Conservation (phyloP, 2,113 vertebrate species). For the Cygnus atratus region DNA sequence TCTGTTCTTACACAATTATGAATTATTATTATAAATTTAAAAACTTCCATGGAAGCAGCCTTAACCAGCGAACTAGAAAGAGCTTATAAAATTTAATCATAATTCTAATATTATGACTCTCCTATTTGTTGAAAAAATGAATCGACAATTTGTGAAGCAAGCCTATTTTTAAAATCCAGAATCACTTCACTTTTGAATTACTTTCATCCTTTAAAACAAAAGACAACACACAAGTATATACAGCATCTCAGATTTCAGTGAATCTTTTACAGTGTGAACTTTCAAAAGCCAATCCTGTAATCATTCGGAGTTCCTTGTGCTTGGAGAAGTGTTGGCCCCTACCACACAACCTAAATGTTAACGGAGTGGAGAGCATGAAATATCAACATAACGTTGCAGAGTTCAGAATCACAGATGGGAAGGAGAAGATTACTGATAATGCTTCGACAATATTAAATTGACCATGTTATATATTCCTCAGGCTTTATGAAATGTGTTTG, state of each 20-base stretch:
- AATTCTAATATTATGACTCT: no score
- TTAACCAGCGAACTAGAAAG: not conserved
- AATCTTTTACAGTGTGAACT: not conserved
- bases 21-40: not conserved
- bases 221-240: accelerated
- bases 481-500: not conserved
- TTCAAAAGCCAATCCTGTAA: not conserved
- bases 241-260: not conserved
- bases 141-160: not conserved
- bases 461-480: not conserved
- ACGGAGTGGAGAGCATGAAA: not conserved
- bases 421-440: conserved; percentile 3
- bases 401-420: not conserved
- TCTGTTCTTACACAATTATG: not conserved
- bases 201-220: not conserved
- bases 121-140: not conserved
- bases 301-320: not conserved
- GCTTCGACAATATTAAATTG: not conserved
- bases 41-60: not conserved
- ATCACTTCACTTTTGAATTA: not conserved
- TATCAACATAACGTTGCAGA: not conserved
- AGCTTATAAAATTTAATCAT: not conserved
- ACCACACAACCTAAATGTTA: not conserved
- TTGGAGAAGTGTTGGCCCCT: not conserved
- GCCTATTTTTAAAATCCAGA: not conserved